phyloP scores from a whole-genome alignment of 1,140 invertebrate species.

The Dinoponera quadriceps region DNA sequence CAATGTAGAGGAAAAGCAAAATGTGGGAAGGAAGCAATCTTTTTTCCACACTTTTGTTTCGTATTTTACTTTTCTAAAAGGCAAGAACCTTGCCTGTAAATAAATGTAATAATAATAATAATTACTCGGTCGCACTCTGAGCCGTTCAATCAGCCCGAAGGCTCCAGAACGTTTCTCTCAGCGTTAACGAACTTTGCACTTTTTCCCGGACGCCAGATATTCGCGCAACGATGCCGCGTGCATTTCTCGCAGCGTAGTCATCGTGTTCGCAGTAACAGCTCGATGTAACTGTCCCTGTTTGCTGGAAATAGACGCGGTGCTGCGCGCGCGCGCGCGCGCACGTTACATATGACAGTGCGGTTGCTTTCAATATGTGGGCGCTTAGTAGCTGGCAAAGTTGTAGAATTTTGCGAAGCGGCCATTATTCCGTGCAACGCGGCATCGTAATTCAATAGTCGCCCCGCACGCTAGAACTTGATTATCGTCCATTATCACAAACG shows the following conservation, averaged over 20 bases:
- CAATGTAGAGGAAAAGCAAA: too few species aligned
- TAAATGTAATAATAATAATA: too few species aligned
- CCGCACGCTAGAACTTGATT: constrained; percentile 69
- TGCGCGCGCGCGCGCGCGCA: background rate
- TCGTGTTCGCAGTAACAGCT: background rate
- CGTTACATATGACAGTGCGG: constrained; percentile 43
- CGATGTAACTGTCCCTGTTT: constrained; percentile 17
- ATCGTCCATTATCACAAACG: constrained; percentile 74
- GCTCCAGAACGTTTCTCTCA: too few species aligned
- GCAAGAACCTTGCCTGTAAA: too few species aligned
- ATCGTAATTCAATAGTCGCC: constrained; percentile 66
- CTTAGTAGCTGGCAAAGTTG: constrained; percentile 60
- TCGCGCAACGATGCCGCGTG: background rate
- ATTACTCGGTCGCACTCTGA: too few species aligned
- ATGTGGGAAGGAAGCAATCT: too few species aligned
- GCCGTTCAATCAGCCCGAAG: too few species aligned
- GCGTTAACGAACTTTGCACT: background rate
- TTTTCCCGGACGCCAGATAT: background rate
- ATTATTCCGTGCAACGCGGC: constrained; percentile 64
- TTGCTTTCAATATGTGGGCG: constrained; percentile 46
- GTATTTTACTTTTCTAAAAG: too few species aligned
- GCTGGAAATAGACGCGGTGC: constrained; percentile 13
- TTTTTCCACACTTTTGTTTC: too few species aligned
- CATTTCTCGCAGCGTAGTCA: background rate
- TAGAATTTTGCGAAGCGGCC: constrained; percentile 62